These are phyloP conservation scores for Stictocephala bisonia DNA, from an alignment of 2,888 invertebrate genomes.

Conservation along the genomic window DNA sequence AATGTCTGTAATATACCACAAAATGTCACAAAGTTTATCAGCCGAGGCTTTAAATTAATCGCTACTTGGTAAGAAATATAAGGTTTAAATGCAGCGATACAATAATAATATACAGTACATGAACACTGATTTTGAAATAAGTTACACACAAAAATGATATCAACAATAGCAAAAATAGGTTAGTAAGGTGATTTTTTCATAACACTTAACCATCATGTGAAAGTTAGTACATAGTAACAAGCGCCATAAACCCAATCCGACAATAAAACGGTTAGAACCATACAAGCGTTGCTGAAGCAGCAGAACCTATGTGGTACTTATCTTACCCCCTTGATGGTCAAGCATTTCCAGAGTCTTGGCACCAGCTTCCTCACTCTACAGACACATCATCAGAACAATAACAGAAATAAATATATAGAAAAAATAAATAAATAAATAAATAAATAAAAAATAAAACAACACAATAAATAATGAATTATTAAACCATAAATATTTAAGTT, in stretches of 20 bases:
- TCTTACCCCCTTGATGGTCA: constrained; percentile 96
- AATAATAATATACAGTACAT: too few species aligned
- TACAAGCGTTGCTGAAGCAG: not conserved
- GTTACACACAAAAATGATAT: too few species aligned
- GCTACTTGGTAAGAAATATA: too few species aligned
- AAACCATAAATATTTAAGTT: too few species aligned
- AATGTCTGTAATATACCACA: too few species aligned
- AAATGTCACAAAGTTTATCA: too few species aligned
- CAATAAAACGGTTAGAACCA: not conserved
- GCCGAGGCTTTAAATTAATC: too few species aligned
- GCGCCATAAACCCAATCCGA: not conserved
- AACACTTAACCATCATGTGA: not conserved
- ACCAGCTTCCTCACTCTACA: constrained; percentile 93
- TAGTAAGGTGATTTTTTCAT: too few species aligned
- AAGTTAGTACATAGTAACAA: not conserved
- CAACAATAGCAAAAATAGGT: too few species aligned
- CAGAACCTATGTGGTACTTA: constrained; percentile 50
- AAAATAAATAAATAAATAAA: constrained; percentile 26
- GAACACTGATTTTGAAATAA: too few species aligned
- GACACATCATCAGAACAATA: constrained; percentile 57
- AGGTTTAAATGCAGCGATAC: too few species aligned
- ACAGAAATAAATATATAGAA: constrained; percentile 40
- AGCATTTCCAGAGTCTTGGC: constrained; percentile 90
- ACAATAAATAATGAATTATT: not conserved
- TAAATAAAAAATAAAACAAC: constrained; percentile 1